A percentile compares a stretch with the other conserved stretches of the same genome.
These are phyloP conservation scores for Pseudomyrmex cubaensis DNA, from an alignment of 1,140 invertebrate species.

Conservation along the genomic window DNA sequence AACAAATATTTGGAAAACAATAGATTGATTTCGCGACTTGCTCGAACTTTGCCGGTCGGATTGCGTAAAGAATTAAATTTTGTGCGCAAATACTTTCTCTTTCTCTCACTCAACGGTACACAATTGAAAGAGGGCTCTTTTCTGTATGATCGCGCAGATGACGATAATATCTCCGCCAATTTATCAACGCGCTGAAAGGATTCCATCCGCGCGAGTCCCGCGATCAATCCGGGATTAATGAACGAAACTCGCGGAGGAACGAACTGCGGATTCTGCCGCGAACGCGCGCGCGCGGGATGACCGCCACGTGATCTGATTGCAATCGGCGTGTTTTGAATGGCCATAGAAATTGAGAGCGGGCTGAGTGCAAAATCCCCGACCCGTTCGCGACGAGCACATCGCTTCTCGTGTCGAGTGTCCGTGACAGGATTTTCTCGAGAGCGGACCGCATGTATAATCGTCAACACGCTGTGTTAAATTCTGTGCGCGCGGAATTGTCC, in stretches of 20 bases:
- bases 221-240: constrained; percentile 39
- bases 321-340: constrained; percentile 60
- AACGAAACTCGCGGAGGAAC: constrained; percentile 25
- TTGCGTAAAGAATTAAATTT: neutral
- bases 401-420: constrained; percentile 43
- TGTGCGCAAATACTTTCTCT: neutral
- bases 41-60: no score
- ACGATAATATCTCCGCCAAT: neutral
- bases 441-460: constrained; percentile 19
- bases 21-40: neutral
- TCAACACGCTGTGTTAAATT: constrained; percentile 51
- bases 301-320: constrained; percentile 65
- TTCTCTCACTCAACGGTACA: neutral
- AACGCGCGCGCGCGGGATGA: constrained; percentile 31
- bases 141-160: neutral
- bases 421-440: constrained; percentile 56
- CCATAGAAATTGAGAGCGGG: constrained; percentile 46
- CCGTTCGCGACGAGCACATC: constrained; percentile 35
- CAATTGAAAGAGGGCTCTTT: neutral
- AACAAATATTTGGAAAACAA: neutral
- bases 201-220: neutral
- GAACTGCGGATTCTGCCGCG: neutral
- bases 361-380: constrained; percentile 21
- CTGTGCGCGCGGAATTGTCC: constrained; percentile 9
- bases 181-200: constrained; percentile 7